Percentiles rank a stretch among this genome's conserved stretches.
These are phyloP conservation scores for Parthenolecanium corni DNA, from an alignment of 2,888 invertebrate genomes.

Conservation along the genomic window DNA sequence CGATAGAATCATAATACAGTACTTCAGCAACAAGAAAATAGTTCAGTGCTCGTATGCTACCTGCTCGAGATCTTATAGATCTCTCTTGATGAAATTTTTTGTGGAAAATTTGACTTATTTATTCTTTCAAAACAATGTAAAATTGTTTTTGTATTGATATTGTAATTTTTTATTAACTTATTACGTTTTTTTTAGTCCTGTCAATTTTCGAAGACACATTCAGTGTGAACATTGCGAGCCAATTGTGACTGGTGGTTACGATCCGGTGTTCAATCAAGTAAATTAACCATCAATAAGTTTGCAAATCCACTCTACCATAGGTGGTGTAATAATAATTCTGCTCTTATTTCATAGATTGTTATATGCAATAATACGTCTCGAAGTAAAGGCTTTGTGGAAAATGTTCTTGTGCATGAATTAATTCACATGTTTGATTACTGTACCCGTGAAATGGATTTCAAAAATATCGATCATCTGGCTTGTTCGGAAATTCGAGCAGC, in stretches of 20 bases:
- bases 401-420: slow-evolving; percentile 80
- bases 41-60: too few relatives aligned
- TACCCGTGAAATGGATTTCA: slow-evolving; percentile 74
- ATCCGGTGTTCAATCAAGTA: slow-evolving; percentile 66
- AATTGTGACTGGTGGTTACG: slow-evolving; percentile 81
- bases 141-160: too few relatives aligned
- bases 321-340: too few relatives aligned
- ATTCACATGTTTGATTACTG: slow-evolving; percentile 96
- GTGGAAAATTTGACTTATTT: too few relatives aligned
- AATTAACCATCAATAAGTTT: too few relatives aligned
- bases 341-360: too few relatives aligned
- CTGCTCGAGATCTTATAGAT: too few relatives aligned
- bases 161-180: background rate
- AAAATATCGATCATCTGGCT: slow-evolving; percentile 80
- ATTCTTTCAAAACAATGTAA: too few relatives aligned
- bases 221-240: slow-evolving; percentile 82
- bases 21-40: too few relatives aligned
- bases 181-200: slow-evolving; percentile 47
- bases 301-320: too few relatives aligned
- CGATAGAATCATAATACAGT: too few relatives aligned
- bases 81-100: too few relatives aligned
- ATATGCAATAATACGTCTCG: slow-evolving; percentile 77
- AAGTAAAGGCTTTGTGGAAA: slow-evolving; percentile 57
- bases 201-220: slow-evolving; percentile 77
- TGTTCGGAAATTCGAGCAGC: slow-evolving; percentile 93